Percentiles rank a stretch among this genome's conserved stretches.
phyloP scores from a whole-genome alignment of 1,140 invertebrate species.

The Thaumetopoea pityocampa region DNA sequence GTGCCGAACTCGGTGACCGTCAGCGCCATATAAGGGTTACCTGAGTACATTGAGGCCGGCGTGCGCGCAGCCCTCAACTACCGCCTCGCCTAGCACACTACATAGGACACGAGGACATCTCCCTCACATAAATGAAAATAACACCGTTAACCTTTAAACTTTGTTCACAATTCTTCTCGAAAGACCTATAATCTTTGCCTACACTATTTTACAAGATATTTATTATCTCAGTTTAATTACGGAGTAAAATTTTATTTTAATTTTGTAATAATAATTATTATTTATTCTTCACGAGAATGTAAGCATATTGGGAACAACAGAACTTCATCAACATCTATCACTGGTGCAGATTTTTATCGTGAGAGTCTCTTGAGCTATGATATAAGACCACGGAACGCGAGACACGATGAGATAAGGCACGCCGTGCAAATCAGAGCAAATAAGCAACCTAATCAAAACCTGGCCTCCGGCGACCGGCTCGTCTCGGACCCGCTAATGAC shows the following conservation, averaged over 20 bases:
- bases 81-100: neutral
- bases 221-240: constrained; percentile 10
- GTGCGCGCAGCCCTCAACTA: constrained; percentile 22
- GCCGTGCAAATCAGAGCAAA: constrained; percentile 43
- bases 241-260: neutral
- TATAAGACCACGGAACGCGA: constrained; percentile 32
- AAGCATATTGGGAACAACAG: no score
- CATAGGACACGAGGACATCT: constrained; percentile 10
- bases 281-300: no score
- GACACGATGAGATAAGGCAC: constrained; percentile 50
- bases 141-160: constrained; percentile 35
- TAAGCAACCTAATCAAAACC: constrained; percentile 45
- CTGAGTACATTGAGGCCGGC: constrained; percentile 37
- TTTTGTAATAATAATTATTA: neutral
- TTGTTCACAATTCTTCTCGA: constrained; percentile 24
- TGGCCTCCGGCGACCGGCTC: constrained; percentile 26
- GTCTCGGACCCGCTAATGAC: constrained; percentile 19
- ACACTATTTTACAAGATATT: constrained; percentile 27
- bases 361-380: constrained; percentile 41
- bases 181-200: constrained; percentile 15
- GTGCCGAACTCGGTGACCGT: constrained; percentile 37
- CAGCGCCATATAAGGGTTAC: constrained; percentile 56
- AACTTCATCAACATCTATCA: constrained; percentile 25
- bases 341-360: constrained; percentile 26
- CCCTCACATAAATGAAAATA: constrained; percentile 11